Conservation (phyloP, 2,113 vertebrate species). For the Grallaria varia region DNA sequence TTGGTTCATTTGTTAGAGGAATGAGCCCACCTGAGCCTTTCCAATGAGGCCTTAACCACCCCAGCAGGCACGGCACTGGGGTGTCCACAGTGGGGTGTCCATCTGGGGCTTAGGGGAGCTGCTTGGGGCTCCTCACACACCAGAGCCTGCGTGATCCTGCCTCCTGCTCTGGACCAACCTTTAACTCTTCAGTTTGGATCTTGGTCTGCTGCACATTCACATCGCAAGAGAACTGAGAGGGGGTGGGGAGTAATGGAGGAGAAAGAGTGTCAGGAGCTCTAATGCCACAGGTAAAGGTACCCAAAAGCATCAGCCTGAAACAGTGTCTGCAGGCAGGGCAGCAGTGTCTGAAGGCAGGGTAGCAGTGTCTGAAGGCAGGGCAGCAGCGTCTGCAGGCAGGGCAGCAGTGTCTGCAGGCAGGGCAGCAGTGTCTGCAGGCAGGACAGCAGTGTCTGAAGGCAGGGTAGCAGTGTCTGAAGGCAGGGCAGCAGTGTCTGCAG, state of each 20-base stretch:
- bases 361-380: not conserved
- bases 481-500: too few species aligned
- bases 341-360: not conserved
- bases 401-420: not conserved
- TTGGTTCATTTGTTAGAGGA: not conserved
- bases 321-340: not conserved
- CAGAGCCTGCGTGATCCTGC: not conserved
- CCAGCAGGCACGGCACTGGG: not conserved
- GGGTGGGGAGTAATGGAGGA: not conserved
- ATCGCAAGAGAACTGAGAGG: not conserved
- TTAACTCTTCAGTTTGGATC: fast-evolving
- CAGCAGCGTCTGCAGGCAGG: not conserved
- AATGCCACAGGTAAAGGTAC: not conserved
- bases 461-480: not conserved
- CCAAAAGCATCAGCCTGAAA: not conserved
- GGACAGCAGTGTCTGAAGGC: too few species aligned
- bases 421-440: not conserved
- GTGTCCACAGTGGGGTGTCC: too few species aligned
- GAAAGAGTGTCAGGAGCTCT: not conserved
- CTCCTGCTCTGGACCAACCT: not conserved
- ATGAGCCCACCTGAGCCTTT: not conserved
- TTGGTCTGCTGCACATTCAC: not conserved
- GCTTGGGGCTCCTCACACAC: not conserved
- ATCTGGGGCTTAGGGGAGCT: not conserved
- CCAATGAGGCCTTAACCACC: not conserved